A percentile compares a stretch with the other conserved stretches of the same genome.
Conservation (phyloP, 2,888 invertebrate species). For the Pecten maximus region DNA sequence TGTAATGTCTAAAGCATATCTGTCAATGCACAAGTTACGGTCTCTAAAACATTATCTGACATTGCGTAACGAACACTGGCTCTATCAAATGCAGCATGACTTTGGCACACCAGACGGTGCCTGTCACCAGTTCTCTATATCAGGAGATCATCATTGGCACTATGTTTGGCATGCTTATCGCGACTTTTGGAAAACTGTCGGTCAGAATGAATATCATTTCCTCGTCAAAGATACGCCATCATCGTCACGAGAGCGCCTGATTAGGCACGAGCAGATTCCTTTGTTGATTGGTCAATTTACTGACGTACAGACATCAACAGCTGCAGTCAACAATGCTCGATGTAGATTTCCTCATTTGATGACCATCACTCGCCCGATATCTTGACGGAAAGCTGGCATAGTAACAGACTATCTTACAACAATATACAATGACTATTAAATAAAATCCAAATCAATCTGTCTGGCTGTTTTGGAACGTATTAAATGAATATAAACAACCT, state of each 20-base stretch:
- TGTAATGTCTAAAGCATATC: no score
- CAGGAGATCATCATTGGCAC: neutral
- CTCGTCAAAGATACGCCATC: neutral
- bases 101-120: neutral
- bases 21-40: no score
- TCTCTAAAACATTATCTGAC: no score
- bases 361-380: neutral
- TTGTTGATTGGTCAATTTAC: neutral
- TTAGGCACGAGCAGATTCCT: neutral
- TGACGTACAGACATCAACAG: neutral
- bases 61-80: no score
- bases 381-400: neutral
- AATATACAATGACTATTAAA: neutral
- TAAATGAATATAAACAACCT: neutral
- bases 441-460: neutral
- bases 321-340: neutral
- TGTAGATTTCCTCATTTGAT: neutral
- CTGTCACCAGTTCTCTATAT: neutral
- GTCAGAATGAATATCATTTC: neutral
- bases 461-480: neutral
- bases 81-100: neutral
- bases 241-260: neutral
- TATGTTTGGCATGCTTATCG: neutral
- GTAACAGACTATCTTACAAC: neutral
- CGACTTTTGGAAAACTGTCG: neutral